Evolutionary conservation across 2,888 invertebrate genomes (phyloP).

Genomic region (Proisotoma minuta): DNA sequence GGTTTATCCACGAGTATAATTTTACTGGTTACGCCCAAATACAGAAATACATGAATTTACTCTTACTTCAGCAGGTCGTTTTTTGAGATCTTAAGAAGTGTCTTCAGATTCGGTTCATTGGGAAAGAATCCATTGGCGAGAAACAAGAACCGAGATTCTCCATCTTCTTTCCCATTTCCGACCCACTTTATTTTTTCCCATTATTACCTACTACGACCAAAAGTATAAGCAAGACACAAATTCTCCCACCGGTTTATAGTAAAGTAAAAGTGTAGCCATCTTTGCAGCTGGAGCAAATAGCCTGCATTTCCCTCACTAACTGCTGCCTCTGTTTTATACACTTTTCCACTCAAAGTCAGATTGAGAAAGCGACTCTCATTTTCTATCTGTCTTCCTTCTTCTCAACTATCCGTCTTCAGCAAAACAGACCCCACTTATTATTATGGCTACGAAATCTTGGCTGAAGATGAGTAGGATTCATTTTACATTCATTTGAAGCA

Average conservation of each 20-base stretch:
- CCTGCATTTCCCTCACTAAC: neutral
- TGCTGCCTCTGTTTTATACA: neutral
- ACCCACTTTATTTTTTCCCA: conserved; percentile 25
- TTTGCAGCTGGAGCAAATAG: neutral
- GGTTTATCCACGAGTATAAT: conserved; percentile 5
- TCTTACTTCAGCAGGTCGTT: conserved; percentile 12
- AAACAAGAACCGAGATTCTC: neutral
- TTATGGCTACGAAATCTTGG: neutral
- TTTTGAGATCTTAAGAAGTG: conserved; percentile 4
- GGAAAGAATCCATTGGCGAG: conserved; percentile 15
- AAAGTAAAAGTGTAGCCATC: conserved; percentile 1
- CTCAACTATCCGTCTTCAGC: neutral
- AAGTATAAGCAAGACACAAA: no score
- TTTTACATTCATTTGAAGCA: no score
- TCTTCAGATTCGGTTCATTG: conserved; percentile 18
- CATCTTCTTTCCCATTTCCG: conserved; percentile 20
- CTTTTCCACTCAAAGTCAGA: conserved; percentile 1
- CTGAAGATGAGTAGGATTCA: no score
- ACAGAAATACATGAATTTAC: conserved; percentile 20
- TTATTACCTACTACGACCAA: conserved; percentile 14
- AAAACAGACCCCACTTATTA: neutral
- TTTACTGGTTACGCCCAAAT: conserved; percentile 20
- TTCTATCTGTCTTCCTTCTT: conserved; percentile 10
- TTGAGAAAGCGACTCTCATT: conserved; percentile 15
- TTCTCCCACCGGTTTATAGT: no score